Percentiles rank a stretch among this genome's conserved stretches.
phyloP scores from a whole-genome alignment of 2,797 vertebrate genomes.

The Poecilia wingei region DNA sequence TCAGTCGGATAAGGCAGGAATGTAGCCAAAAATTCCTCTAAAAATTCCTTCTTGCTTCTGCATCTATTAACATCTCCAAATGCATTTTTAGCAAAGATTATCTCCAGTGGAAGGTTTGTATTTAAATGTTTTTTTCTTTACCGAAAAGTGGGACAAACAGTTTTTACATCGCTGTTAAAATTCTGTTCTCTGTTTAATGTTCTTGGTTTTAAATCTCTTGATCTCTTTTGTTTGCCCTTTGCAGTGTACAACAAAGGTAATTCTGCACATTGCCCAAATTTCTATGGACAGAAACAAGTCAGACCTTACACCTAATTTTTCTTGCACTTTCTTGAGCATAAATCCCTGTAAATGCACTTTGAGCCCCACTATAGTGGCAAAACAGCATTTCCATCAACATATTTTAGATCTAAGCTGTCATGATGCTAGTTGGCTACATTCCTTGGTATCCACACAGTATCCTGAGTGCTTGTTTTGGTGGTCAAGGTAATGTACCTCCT shows the following conservation, averaged over 20 bases:
- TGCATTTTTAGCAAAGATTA: slow-evolving; percentile 37
- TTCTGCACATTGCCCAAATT: slow-evolving; percentile 49
- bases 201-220: slow-evolving; percentile 68
- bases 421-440: slow-evolving; percentile 80
- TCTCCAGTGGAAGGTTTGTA: slow-evolving; percentile 64
- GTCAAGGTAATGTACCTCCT: slow-evolving; percentile 72
- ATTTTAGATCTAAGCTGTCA: slow-evolving; percentile 21
- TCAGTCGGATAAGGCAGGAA: slow-evolving; percentile 75
- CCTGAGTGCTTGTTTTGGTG: slow-evolving; percentile 79
- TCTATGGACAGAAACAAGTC: slow-evolving; percentile 37
- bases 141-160: background rate
- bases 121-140: slow-evolving; percentile 1
- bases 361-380: slow-evolving; percentile 22
- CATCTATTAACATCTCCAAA: slow-evolving; percentile 45
- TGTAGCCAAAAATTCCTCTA: slow-evolving; percentile 70
- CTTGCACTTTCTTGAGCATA: slow-evolving; percentile 9
- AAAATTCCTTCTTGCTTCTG: slow-evolving; percentile 31
- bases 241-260: slow-evolving; percentile 78
- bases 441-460: slow-evolving; percentile 77
- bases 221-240: slow-evolving; percentile 68
- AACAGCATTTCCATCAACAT: slow-evolving; percentile 19
- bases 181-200: slow-evolving; percentile 46
- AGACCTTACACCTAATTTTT: slow-evolving; percentile 14
- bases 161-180: slow-evolving; percentile 5
- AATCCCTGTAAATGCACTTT: slow-evolving; percentile 30